These are phyloP conservation scores for Cotesia typhae DNA, from an alignment of 1,140 invertebrate genomes.

Conservation along the genomic window DNA sequence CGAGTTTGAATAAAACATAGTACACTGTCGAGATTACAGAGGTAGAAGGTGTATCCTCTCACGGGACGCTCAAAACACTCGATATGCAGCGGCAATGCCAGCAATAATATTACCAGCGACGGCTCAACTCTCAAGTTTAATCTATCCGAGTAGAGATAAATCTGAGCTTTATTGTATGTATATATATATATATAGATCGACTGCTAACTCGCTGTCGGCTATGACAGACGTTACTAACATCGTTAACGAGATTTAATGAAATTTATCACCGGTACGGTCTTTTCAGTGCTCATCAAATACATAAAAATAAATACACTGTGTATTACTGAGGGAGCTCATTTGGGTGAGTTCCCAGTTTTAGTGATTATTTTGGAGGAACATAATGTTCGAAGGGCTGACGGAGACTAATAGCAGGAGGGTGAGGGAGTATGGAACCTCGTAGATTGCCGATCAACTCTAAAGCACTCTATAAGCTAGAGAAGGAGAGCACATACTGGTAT, in stretches of 20 bases:
- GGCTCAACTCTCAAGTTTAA: neutral
- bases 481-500: too few species aligned
- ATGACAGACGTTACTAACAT: conserved; percentile 27
- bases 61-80: neutral
- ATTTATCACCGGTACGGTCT: conserved; percentile 31
- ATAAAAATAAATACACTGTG: neutral
- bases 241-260: conserved; percentile 35
- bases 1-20: neutral
- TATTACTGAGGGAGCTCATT: too few species aligned
- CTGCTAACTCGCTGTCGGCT: neutral
- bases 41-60: neutral
- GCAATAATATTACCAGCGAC: neutral
- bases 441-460: too few species aligned
- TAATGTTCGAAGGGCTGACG: too few species aligned
- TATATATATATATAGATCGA: neutral
- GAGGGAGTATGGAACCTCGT: too few species aligned
- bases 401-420: too few species aligned
- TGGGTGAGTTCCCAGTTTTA: too few species aligned
- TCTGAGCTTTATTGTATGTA: neutral
- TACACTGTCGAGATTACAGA: too few species aligned
- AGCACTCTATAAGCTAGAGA: too few species aligned
- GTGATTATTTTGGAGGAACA: too few species aligned
- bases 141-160: neutral
- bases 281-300: neutral
- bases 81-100: conserved; percentile 3